Conservation (phyloP, 2,797 vertebrate species). For the Esox masquinongy region DNA sequence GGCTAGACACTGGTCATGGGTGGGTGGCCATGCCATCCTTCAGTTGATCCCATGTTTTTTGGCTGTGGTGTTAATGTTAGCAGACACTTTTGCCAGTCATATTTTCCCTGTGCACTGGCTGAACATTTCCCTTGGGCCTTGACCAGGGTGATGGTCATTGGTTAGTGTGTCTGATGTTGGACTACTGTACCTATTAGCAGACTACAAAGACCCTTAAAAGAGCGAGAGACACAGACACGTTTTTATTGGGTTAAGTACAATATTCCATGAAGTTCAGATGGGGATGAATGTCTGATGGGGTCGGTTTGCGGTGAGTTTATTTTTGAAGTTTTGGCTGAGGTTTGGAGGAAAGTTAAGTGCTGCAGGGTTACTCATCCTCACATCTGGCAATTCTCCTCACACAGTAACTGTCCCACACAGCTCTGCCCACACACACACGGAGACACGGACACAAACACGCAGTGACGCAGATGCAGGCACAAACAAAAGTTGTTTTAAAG, state of each 20-base stretch:
- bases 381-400: conserved; percentile 10
- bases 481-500: background rate
- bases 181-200: conserved; percentile 45
- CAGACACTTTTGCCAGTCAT: conserved; percentile 61
- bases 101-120: conserved; percentile 69
- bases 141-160: conserved; percentile 56
- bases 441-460: background rate
- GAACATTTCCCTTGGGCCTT: conserved; percentile 61
- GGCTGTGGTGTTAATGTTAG: conserved; percentile 55
- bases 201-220: conserved; percentile 62
- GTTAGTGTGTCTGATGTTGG: conserved; percentile 40
- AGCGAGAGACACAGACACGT: conserved; percentile 26
- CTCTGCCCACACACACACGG: background rate
- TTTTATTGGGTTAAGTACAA: conserved; percentile 39
- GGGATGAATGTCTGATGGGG: background rate
- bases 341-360: background rate
- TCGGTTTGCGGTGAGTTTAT: conserved; percentile 16
- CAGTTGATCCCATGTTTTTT: conserved; percentile 77
- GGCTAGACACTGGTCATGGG: conserved; percentile 61
- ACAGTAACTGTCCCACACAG: background rate
- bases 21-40: conserved; percentile 48
- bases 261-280: conserved; percentile 8
- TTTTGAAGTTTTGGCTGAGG: conserved; percentile 7
- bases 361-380: conserved; percentile 7
- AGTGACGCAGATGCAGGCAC: background rate